A percentile compares a stretch with the other conserved stretches of the same genome.
phyloP scores from a whole-genome alignment of 2,113 vertebrate species.

The Brienomyrus brachyistius region DNA sequence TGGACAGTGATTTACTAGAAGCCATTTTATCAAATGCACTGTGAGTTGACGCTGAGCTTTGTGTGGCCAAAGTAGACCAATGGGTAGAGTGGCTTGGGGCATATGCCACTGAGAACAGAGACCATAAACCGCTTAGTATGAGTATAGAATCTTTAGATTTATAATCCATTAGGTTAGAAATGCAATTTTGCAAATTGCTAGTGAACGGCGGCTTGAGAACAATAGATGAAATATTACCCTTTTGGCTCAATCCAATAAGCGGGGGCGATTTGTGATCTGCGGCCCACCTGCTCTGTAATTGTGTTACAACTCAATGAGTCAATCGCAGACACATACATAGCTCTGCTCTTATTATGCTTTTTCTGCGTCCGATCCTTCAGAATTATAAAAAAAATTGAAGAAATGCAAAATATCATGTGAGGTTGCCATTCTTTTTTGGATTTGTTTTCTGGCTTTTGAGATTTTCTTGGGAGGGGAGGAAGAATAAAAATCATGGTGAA shows the following conservation, averaged over 20 bases:
- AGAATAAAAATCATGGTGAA: neutral
- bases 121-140: conserved; percentile 54
- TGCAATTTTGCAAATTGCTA: conserved; percentile 66
- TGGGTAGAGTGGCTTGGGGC: conserved; percentile 24
- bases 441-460: neutral
- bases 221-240: conserved; percentile 70
- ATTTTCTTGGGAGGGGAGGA: neutral
- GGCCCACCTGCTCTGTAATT: conserved; percentile 66
- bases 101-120: conserved; percentile 21
- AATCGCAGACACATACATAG: conserved; percentile 53
- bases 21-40: neutral
- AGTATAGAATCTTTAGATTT: conserved; percentile 46
- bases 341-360: conserved; percentile 30
- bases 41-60: neutral
- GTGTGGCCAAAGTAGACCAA: neutral
- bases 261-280: conserved; percentile 51
- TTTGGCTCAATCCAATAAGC: conserved; percentile 67
- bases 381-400: neutral
- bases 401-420: neutral
- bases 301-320: conserved; percentile 55
- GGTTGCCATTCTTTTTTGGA: neutral
- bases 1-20: neutral
- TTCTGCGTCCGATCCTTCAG: neutral
- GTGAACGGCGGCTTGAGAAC: conserved; percentile 60
- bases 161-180: conserved; percentile 58